Conservation (phyloP, 2,113 vertebrate genomes). For the Corythaeola cristata region DNA sequence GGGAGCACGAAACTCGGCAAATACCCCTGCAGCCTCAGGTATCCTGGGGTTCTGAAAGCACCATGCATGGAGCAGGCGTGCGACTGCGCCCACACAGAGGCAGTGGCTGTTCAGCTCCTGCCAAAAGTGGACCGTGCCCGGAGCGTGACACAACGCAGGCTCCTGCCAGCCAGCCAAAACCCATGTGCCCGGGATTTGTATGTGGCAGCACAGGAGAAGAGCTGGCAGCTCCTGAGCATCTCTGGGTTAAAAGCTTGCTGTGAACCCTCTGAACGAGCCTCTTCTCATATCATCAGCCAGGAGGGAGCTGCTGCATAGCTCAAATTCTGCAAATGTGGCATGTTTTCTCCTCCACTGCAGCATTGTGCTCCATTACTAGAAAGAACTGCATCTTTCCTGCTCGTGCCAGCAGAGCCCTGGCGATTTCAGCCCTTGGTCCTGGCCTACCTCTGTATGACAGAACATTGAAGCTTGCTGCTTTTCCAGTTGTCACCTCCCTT, state of each 20-base stretch:
- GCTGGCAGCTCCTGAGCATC: not conserved
- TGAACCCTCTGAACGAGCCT: not conserved
- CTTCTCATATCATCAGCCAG: not conserved
- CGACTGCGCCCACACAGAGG: accelerated
- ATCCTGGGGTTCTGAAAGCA: not conserved
- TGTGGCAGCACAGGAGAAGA: not conserved
- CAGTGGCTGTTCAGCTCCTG: not conserved
- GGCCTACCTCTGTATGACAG: not conserved
- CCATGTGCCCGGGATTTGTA: not conserved
- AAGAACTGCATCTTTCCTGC: not conserved
- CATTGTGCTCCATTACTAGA: accelerated
- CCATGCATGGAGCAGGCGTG: accelerated
- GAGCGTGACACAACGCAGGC: not conserved
- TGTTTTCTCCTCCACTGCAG: not conserved
- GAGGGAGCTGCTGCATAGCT: not conserved
- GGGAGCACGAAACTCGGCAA: not conserved
- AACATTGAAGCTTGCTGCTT: not conserved
- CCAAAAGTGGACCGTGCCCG: not conserved
- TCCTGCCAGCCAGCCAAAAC: not conserved
- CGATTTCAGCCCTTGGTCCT: not conserved
- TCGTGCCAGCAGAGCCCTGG: not conserved
- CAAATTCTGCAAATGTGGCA: not conserved
- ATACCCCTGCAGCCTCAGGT: not conserved
- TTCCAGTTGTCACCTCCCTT: not conserved
- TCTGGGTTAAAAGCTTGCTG: not conserved